Conservation (phyloP, 2,113 vertebrate species). For the Beaufortia kweichowensis region DNA sequence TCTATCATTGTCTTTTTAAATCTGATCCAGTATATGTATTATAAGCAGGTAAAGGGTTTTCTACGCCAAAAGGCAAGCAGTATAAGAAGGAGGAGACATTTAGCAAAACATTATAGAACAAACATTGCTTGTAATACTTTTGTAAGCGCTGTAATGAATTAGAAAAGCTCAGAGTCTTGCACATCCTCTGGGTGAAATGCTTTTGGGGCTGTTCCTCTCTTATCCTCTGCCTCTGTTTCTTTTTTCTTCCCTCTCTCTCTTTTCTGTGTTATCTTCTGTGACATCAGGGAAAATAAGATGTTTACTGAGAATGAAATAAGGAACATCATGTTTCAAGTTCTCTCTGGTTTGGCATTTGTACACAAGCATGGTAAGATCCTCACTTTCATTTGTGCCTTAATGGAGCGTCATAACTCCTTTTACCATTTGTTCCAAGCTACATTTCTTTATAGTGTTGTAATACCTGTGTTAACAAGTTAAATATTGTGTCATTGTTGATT, state of each 20-base stretch:
- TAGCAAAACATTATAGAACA: too few relatives aligned
- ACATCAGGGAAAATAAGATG: constrained; percentile 75
- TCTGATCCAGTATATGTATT: neutral
- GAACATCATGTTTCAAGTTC: constrained; percentile 76
- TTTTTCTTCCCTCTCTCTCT: constrained; percentile 41
- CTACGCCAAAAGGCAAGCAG: too few relatives aligned
- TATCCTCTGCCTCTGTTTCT: constrained; percentile 48
- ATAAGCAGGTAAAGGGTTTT: neutral
- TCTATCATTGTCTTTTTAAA: too few relatives aligned
- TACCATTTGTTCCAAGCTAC: neutral
- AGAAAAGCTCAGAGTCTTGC: constrained; percentile 48
- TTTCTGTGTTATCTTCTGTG: constrained; percentile 43
- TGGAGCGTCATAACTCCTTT: neutral
- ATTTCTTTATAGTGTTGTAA: neutral
- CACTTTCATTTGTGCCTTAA: constrained; percentile 22
- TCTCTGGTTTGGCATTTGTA: constrained; percentile 75
- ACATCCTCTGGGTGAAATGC: constrained; percentile 52
- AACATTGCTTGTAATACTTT: neutral
- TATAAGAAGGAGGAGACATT: too few relatives aligned
- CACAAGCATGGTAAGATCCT: constrained; percentile 75
- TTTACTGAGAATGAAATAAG: constrained; percentile 78
- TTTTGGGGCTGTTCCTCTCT: constrained; percentile 18
- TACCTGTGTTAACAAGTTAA: too few relatives aligned
- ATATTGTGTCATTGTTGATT: too few relatives aligned
- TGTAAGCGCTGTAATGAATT: too few relatives aligned